Conservation (phyloP, 1,140 invertebrate genomes). For the Cydia splendana region DNA sequence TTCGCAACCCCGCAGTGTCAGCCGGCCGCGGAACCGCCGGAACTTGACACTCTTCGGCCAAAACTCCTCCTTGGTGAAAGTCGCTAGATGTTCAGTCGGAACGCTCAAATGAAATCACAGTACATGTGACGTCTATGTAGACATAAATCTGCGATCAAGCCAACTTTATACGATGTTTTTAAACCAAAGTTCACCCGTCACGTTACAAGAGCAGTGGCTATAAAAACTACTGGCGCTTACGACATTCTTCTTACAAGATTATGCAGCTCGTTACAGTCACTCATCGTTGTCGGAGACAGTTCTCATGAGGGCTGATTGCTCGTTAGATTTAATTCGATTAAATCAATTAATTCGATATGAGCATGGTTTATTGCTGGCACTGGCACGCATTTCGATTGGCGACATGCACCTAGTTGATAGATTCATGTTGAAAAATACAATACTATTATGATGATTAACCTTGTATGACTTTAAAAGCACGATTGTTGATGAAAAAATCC, state of each 20-base stretch:
- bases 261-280: constrained; percentile 15
- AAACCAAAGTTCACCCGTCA: not conserved
- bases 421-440: not conserved
- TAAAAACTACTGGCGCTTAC: not conserved
- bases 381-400: constrained; percentile 7
- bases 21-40: too few relatives aligned
- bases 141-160: too few relatives aligned
- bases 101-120: too few relatives aligned
- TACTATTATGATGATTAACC: too few relatives aligned
- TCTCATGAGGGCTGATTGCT: constrained; percentile 10
- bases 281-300: not conserved
- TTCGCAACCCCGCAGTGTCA: too few relatives aligned
- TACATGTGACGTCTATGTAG: too few relatives aligned
- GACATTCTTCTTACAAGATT: not conserved
- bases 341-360: constrained; percentile 12
- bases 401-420: not conserved
- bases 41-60: too few relatives aligned
- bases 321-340: constrained; percentile 4
- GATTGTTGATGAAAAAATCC: too few relatives aligned
- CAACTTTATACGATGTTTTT: not conserved
- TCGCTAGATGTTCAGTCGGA: too few relatives aligned
- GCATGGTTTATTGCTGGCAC: not conserved
- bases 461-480: too few relatives aligned
- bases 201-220: not conserved
- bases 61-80: too few relatives aligned